These are phyloP conservation scores for Potorous gilbertii DNA, from an alignment of 2,797 vertebrate genomes.

Conservation along the genomic window DNA sequence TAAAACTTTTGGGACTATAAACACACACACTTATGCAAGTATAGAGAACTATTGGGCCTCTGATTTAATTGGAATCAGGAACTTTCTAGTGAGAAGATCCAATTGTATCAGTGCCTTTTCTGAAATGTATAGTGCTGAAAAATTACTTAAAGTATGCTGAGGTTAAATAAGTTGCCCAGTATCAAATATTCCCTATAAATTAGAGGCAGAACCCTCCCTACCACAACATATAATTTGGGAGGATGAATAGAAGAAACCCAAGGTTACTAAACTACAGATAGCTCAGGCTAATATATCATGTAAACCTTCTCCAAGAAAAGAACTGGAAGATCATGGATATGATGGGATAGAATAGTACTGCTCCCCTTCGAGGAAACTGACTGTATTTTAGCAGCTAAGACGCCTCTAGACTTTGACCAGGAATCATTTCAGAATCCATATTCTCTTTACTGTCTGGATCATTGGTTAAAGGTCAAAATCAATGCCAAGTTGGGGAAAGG, in stretches of 20 bases:
- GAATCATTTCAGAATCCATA: neutral
- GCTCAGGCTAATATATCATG: neutral
- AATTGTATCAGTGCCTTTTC: neutral
- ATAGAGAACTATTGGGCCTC: neutral
- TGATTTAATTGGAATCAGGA: neutral
- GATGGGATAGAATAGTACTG: neutral
- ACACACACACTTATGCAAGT: neutral
- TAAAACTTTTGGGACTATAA: neutral
- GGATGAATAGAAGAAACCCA: neutral
- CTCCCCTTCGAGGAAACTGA: neutral
- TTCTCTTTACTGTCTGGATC: neutral
- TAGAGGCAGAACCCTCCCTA: neutral
- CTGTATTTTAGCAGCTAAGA: neutral
- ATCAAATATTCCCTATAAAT: neutral
- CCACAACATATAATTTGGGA: neutral
- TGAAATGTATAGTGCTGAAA: neutral
- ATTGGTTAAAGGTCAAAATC: neutral
- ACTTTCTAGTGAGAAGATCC: neutral
- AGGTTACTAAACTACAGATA: neutral
- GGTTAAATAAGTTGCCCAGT: neutral
- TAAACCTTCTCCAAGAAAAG: neutral
- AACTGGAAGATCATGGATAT: neutral
- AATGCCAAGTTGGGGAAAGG: neutral
- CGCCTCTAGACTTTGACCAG: neutral
- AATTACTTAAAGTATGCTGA: neutral